Percentiles rank a stretch among this genome's conserved stretches.
Evolutionary conservation across 2,888 invertebrate species (phyloP).

Genomic region (Corythucha ciliata): DNA sequence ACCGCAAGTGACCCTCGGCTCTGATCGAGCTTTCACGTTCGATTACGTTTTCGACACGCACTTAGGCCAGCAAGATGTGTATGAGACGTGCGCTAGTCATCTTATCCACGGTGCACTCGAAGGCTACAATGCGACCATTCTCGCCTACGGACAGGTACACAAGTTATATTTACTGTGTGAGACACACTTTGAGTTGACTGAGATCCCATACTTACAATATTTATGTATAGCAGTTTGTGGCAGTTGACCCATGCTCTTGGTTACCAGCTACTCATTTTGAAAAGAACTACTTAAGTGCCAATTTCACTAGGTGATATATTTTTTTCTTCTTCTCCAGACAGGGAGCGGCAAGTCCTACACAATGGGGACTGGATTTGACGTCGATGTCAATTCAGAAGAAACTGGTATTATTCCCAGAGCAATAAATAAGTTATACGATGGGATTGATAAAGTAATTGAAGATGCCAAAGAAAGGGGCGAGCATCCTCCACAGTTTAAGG

Average conservation of each 20-base stretch:
- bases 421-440: constrained; percentile 81
- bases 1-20: constrained; percentile 83
- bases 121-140: constrained; percentile 95
- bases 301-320: constrained; percentile 11
- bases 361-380: constrained; percentile 97
- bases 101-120: constrained; percentile 87
- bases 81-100: constrained; percentile 70
- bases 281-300: no score
- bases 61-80: constrained; percentile 64
- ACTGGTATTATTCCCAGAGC: constrained; percentile 92
- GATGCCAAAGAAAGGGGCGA: constrained; percentile 53
- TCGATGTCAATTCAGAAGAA: constrained; percentile 46
- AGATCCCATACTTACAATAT: no score
- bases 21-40: constrained; percentile 92
- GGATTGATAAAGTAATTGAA: constrained; percentile 54
- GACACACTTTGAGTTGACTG: background rate
- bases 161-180: background rate
- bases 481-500: constrained; percentile 61
- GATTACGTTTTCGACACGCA: constrained; percentile 87
- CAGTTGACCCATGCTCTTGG: background rate
- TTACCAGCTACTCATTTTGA: background rate
- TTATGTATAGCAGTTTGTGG: no score
- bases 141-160: constrained; percentile 88
- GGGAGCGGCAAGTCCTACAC: constrained; percentile 98
- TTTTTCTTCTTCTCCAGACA: constrained; percentile 51